Evolutionary conservation across 37 sponge, comb jelly and placozoan species (phyloP), one percentile per base, ranked within the genome.

Genomic region (Ianthella basta): DNA sequence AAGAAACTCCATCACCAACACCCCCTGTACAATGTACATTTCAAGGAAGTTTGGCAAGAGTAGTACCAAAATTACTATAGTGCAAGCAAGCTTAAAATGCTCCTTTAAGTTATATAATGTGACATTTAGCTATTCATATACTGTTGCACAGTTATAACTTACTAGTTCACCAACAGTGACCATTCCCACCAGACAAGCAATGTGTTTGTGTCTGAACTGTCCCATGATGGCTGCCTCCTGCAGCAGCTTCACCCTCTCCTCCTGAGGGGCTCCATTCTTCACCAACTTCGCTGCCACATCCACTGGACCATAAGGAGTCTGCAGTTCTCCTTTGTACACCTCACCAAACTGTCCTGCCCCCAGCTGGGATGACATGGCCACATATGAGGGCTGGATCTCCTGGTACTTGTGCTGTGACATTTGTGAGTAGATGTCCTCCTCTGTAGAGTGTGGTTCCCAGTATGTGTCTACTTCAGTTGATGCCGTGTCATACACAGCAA

Each of bases 161-260:
- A 72, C 73, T 10, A 40, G 73, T 72, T 72, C 32, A 29, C 30
- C 73, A 34, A 29, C 39, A 37, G 73, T 72, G 41, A 72, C 73
- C 32, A 72, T 40, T 38, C 73, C 73, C 13, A 72, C 8, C 41
- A 72, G 19, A 5, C 12, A 13, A 19, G 19, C 19, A 5, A 72
- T 19, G 19, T 72, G 39, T 32, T 37, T 15, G 73, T 72, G 73
- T 29, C 19, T 72, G 19, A 72, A 72, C 39, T 72, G 73, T 33
- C 73, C 73, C 73, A 72, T 20, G 36, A 37, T 37, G 37, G 73
- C 73, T 32, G 73, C 73, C 73, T 72, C 73, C 36, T 72, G 73
- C 14, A 72, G 73, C 39, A 72, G 73, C 73, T 72, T 72, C 39
- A 72, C 73, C 36, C 73, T 72, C 41, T 72, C 73, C 5, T 72